phyloP scores from a whole-genome alignment of 2,888 invertebrate genomes.

The Drosophila falleni region DNA sequence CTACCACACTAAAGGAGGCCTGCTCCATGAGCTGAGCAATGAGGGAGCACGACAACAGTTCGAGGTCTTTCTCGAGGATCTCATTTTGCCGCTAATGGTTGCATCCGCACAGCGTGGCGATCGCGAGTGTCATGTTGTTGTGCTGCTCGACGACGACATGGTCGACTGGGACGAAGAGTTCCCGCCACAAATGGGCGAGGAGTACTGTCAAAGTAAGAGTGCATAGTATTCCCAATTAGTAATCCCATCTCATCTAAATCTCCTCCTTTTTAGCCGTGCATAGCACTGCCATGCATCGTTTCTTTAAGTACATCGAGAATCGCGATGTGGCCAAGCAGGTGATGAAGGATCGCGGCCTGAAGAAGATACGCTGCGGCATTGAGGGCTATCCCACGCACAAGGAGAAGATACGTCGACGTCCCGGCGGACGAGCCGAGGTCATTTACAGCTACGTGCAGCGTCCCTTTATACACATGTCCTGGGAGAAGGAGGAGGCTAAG shows the following conservation, averaged over 20 bases:
- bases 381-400: slow-evolving; percentile 99
- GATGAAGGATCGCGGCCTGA: slow-evolving; percentile 98
- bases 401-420: slow-evolving; percentile 98
- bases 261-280: slow-evolving; percentile 89
- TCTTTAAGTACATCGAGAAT: slow-evolving; percentile 99
- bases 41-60: slow-evolving; percentile 99
- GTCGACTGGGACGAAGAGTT: slow-evolving; percentile 99
- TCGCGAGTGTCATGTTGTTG: slow-evolving; percentile 98
- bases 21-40: slow-evolving; percentile 98
- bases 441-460: slow-evolving; percentile 99
- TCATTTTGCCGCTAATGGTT: slow-evolving; percentile 98
- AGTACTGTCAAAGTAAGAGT: slow-evolving; percentile 96
- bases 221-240: background rate
- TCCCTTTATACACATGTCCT: slow-evolving; percentile 96
- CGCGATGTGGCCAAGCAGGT: slow-evolving; percentile 99
- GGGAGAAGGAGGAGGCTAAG: slow-evolving; percentile 99
- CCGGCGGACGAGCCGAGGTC: slow-evolving; percentile 95
- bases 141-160: slow-evolving; percentile 97
- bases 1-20: slow-evolving; percentile 88
- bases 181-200: slow-evolving; percentile 99
- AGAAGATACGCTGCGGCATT: slow-evolving; percentile 99
- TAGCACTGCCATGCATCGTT: slow-evolving; percentile 97
- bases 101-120: slow-evolving; percentile 97
- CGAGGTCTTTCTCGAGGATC: slow-evolving; percentile 96
- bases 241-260: background rate